Conservation (phyloP, 2,797 vertebrate species). For the Tokudaia muenninki region DNA sequence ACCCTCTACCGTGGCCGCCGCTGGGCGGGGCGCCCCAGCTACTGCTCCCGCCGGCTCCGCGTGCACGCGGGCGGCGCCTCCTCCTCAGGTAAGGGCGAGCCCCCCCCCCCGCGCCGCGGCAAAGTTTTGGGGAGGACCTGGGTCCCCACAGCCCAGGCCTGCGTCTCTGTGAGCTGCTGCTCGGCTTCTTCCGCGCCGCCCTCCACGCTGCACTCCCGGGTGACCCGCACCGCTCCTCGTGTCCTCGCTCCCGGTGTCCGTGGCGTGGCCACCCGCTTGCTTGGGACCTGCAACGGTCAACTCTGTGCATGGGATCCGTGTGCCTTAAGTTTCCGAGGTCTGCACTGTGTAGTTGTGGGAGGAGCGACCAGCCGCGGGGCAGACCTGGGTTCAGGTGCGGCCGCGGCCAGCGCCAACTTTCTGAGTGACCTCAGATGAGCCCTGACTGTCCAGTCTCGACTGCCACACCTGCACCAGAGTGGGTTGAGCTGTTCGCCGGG, state of each 20-base stretch:
- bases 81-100: constrained; percentile 79
- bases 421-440: constrained; percentile 44
- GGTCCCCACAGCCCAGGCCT: constrained; percentile 66
- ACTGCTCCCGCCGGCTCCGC: constrained; percentile 47
- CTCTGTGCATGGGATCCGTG: neutral
- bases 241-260: neutral
- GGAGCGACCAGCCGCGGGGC: constrained; percentile 39
- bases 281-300: constrained; percentile 55
- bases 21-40: constrained; percentile 71
- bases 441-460: neutral
- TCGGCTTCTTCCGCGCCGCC: constrained; percentile 65
- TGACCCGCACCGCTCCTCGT: neutral
- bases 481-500: neutral
- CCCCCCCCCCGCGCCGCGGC: constrained; percentile 7
- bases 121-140: constrained; percentile 68
- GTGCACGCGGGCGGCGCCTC: constrained; percentile 69
- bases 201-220: constrained; percentile 56
- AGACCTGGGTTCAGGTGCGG: constrained; percentile 66
- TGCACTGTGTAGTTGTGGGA: constrained; percentile 39
- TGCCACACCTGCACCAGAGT: constrained; percentile 8
- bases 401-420: constrained; percentile 61
- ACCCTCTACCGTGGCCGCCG: constrained; percentile 51
- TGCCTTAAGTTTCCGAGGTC: constrained; percentile 75
- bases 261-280: neutral
- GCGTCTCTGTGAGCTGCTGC: constrained; percentile 19